Conservation (phyloP, 2,888 invertebrate species). For the Cryptosula pallasiana region DNA sequence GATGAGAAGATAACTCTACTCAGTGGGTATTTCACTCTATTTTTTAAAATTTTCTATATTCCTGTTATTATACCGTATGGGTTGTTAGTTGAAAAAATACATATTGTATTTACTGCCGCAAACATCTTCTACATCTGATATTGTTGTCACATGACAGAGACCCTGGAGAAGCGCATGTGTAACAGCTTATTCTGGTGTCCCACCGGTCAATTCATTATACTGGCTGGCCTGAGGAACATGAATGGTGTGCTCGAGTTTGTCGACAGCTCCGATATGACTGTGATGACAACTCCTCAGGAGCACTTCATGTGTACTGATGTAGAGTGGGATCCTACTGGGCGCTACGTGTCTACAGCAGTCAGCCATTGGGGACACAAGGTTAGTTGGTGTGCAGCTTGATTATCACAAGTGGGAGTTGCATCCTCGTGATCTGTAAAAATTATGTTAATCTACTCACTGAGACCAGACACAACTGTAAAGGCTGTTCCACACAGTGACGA, state of each 20-base stretch:
- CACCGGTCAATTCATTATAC: slow-evolving; percentile 82
- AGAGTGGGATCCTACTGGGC: slow-evolving; percentile 98
- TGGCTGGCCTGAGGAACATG: slow-evolving; percentile 73
- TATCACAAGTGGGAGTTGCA: too few relatives aligned
- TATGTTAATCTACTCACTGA: too few relatives aligned
- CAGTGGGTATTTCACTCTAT: slow-evolving; percentile 62
- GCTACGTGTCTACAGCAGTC: slow-evolving; percentile 93
- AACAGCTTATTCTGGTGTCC: slow-evolving; percentile 89
- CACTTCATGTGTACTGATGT: slow-evolving; percentile 90
- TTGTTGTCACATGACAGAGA: slow-evolving; percentile 60
- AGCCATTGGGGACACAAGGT: slow-evolving; percentile 94
- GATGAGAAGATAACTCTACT: slow-evolving; percentile 81
- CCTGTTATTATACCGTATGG: background rate
- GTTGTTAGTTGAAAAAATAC: too few relatives aligned
- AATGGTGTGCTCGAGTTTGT: slow-evolving; percentile 88
- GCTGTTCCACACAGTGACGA: too few relatives aligned
- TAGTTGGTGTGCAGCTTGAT: slow-evolving; percentile 12
- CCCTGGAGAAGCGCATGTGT: slow-evolving; percentile 61
- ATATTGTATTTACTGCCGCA: too few relatives aligned
- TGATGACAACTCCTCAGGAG: slow-evolving; percentile 81
- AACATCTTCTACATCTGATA: background rate
- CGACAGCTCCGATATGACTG: slow-evolving; percentile 88
- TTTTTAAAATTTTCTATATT: background rate
- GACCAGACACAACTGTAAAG: too few relatives aligned
- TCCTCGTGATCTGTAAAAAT: too few relatives aligned